These are phyloP conservation scores for Stenodera caucasica DNA, from an alignment of 2,888 invertebrate genomes.

Conservation along the genomic window DNA sequence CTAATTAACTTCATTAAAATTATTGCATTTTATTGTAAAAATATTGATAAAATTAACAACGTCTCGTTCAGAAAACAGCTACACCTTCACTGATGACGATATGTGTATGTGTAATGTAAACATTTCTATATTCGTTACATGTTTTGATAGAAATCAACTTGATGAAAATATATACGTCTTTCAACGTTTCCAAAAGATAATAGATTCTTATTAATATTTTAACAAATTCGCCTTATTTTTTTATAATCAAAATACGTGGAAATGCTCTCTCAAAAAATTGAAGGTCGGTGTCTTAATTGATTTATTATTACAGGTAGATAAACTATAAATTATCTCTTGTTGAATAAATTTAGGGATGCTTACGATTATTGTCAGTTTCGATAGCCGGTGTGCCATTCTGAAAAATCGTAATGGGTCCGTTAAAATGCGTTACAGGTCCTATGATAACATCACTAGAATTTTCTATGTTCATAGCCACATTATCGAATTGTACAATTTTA, in stretches of 20 bases:
- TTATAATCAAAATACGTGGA: not conserved
- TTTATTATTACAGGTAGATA: no score
- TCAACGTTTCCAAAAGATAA: no score
- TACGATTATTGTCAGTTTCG: not conserved
- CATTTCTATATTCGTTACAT: constrained; percentile 24
- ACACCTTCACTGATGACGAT: constrained; percentile 8
- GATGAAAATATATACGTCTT: constrained; percentile 23
- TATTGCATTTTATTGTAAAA: constrained; percentile 7
- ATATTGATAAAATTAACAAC: not conserved
- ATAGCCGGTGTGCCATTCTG: constrained; percentile 37
- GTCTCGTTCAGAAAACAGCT: not conserved
- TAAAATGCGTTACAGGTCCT: constrained; percentile 59
- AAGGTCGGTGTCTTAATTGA: not conserved
- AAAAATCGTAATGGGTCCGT: constrained; percentile 59
- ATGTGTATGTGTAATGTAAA: constrained; percentile 19
- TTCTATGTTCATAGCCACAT: constrained; percentile 54
- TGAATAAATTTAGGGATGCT: not conserved
- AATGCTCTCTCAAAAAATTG: not conserved
- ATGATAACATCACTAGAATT: constrained; percentile 59
- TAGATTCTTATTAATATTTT: no score
- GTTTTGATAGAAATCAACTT: constrained; percentile 21
- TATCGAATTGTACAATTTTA: constrained; percentile 19
- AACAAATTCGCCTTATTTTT: no score
- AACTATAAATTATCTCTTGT: not conserved
- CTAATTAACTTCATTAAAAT: constrained; percentile 20